These are phyloP conservation scores for Drosophila kanekoi DNA, from an alignment of 2,888 invertebrate genomes.

Conservation along the genomic window DNA sequence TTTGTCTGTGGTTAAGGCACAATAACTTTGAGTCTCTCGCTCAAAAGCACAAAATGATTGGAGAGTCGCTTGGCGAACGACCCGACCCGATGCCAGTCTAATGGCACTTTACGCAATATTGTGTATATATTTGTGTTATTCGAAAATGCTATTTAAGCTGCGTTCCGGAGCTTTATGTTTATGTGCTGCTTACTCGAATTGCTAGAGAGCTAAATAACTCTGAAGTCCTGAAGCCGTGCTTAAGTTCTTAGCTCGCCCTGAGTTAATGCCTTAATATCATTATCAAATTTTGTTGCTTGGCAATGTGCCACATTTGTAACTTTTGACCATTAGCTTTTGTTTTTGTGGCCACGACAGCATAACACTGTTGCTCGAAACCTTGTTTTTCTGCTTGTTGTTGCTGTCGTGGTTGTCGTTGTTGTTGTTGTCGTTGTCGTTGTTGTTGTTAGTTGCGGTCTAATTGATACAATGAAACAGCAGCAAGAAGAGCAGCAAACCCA, in stretches of 20 bases:
- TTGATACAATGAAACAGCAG: slow-evolving; percentile 62
- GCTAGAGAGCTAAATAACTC: slow-evolving; percentile 58
- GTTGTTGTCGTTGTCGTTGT: slow-evolving; percentile 10
- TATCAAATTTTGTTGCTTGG: slow-evolving; percentile 59
- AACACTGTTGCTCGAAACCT: slow-evolving; percentile 52
- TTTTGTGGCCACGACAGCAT: slow-evolving; percentile 60
- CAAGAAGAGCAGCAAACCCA: slow-evolving; percentile 29
- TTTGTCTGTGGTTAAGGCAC: slow-evolving; percentile 50
- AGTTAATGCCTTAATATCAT: slow-evolving; percentile 75
- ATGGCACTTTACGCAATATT: slow-evolving; percentile 60
- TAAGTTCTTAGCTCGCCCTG: slow-evolving; percentile 53
- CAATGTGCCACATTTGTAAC: slow-evolving; percentile 58
- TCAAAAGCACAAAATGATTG: slow-evolving; percentile 76
- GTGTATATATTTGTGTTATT: slow-evolving; percentile 37
- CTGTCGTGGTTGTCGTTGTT: slow-evolving; percentile 4
- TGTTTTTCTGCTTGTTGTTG: slow-evolving; percentile 10
- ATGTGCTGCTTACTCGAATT: slow-evolving; percentile 52
- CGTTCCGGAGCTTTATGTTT: slow-evolving; percentile 42
- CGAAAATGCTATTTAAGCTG: slow-evolving; percentile 57
- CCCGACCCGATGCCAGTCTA: slow-evolving; percentile 47
- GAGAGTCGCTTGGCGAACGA: slow-evolving; percentile 42
- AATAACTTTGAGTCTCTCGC: slow-evolving; percentile 72
- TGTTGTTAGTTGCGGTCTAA: slow-evolving; percentile 70
- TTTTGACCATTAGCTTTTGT: slow-evolving; percentile 79
- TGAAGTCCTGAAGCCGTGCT: slow-evolving; percentile 40